Base-by-base conservation (phyloP, 2,797 vertebrate species). In the Bucorvus abyssinicus region DNA sequence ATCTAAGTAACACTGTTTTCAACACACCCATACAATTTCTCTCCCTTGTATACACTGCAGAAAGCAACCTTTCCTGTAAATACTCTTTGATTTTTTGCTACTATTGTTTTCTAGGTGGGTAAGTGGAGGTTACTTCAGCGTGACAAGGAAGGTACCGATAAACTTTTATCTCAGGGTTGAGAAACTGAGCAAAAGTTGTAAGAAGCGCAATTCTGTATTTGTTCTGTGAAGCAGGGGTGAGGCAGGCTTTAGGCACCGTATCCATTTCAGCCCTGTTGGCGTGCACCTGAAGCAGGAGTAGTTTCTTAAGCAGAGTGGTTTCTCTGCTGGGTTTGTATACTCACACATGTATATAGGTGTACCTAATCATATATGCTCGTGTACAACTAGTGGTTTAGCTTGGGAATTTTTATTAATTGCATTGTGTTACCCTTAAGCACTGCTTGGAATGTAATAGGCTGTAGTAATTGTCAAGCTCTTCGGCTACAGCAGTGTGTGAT, bases 281-380 rank as follows among this genome's bases (percentile, higher is more conserved):
- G 3, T 0, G 2, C 5, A 7, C 9, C 1, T 16, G 10, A 3
- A 63, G 27, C 0, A 3, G 8, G 7, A 68, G 10, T 30, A 81
- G 30, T n/a, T n/a, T n/a, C n/a, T n/a, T 50, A 30, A 2, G 1
- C 7, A 4, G 0, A 1, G n/a, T 17, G 10, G 14, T 24, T 83
- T 75, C 59, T 76, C 27, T 69, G 22, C 32, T 36, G 38, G 7
- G 3, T 89, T 57, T 59, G 9, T 32, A 7, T 12, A 14, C 6
- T 7, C 5, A 8, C 4, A 9, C 3, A 5, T 2, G 10, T 22
- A 0, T 23, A 4, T 7, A 36, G 22, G 22, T 23, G 9, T 44
- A 21, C 8, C 2, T 18, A 65, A 42, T 27, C 16, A 29, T 38
- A 16, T n/a, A 26, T 29, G 34, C 3, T 50, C 1, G 14, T 12